A percentile compares a stretch with the other conserved stretches of the same genome.
These are phyloP conservation scores for Steinernema carpocapsae DNA, from an alignment of 2,888 invertebrate species.

Conservation along the genomic window DNA sequence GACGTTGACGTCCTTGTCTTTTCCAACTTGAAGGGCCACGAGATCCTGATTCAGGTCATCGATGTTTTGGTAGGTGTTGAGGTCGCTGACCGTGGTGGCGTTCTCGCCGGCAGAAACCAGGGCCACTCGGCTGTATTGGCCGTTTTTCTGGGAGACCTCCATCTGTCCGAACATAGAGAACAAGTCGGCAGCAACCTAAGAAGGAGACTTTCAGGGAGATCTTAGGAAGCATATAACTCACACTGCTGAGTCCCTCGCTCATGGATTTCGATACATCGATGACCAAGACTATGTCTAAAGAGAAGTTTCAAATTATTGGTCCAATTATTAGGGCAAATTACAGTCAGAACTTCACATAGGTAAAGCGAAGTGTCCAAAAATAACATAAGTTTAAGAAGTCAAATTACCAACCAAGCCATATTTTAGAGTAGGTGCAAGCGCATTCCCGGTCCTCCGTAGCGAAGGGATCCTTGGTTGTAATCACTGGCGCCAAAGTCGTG, in stretches of 20 bases:
- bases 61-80: neutral
- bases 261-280: constrained; percentile 27
- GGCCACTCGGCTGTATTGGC: constrained; percentile 19
- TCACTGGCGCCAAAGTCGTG: too few relatives aligned
- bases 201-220: too few relatives aligned
- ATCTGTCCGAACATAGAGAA: constrained; percentile 18
- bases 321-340: too few relatives aligned
- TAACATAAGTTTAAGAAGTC: too few relatives aligned
- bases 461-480: neutral
- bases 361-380: too few relatives aligned
- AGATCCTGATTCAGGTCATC: constrained; percentile 10
- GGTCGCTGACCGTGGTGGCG: neutral
- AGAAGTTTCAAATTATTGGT: too few relatives aligned
- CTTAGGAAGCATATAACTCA: too few relatives aligned
- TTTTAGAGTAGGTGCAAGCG: constrained; percentile 27
- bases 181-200: constrained; percentile 18
- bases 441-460: constrained; percentile 30
- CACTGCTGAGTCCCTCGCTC: neutral
- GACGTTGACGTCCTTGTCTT: constrained; percentile 30
- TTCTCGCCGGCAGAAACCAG: neutral
- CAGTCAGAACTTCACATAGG: too few relatives aligned
- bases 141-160: neutral
- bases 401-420: too few relatives aligned
- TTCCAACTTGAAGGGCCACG: neutral
- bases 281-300: constrained; percentile 11